Evolutionary conservation across 2,797 vertebrate species (phyloP).

Genomic region (Clarias platycephalus): DNA sequence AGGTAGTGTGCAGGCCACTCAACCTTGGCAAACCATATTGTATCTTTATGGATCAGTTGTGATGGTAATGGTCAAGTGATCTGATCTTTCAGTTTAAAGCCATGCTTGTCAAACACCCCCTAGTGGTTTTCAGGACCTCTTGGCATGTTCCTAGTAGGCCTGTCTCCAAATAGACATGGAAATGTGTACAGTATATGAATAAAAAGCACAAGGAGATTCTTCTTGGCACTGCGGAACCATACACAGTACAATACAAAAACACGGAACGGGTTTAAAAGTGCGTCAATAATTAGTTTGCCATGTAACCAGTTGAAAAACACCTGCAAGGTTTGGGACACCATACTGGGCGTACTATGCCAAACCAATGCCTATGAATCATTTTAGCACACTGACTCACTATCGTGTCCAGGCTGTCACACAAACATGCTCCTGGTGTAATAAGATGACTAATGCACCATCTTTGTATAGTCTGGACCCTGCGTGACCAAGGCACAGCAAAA

Average conservation of each 20-base stretch:
- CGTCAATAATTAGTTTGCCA: background rate
- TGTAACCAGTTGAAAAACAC: background rate
- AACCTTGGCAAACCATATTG: background rate
- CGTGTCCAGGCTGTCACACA: conserved; percentile 24
- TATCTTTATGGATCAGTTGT: background rate
- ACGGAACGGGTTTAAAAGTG: background rate
- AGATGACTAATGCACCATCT: conserved; percentile 27
- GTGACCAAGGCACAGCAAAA: conserved; percentile 13
- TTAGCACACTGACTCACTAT: conserved; percentile 4
- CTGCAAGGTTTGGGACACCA: background rate
- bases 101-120: background rate
- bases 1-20: no score
- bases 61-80: background rate
- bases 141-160: background rate
- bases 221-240: background rate
- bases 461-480: conserved; percentile 6
- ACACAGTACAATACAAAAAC: background rate
- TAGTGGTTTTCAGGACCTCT: background rate
- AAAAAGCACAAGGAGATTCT: background rate
- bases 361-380: conserved; percentile 2
- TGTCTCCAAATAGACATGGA: background rate
- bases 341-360: no score
- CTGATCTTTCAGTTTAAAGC: background rate
- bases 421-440: conserved; percentile 27
- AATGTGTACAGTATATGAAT: background rate